Conservation (phyloP, 2,797 vertebrate genomes). For the Smutsia gigantea region DNA sequence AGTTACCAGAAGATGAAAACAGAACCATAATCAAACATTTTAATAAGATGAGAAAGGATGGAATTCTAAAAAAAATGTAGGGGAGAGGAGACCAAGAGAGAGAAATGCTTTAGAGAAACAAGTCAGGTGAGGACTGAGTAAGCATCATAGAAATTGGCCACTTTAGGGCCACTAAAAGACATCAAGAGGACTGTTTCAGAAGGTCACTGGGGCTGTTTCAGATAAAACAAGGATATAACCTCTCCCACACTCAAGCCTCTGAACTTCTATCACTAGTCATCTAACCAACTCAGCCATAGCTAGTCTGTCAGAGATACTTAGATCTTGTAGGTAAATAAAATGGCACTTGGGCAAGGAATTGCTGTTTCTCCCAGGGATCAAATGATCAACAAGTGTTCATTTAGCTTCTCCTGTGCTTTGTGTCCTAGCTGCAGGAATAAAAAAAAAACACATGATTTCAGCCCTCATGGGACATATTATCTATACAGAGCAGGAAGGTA, state of each 20-base stretch:
- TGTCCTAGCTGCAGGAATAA: not conserved
- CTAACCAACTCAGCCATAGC: not conserved
- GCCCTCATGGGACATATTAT: not conserved
- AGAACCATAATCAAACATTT: not conserved
- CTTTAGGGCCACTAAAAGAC: not conserved
- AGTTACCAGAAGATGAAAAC: not conserved
- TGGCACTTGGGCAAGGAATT: not conserved
- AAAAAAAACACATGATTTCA: not conserved
- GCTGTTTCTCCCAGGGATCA: not conserved
- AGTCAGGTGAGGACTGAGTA: not conserved
- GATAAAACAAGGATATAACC: not conserved
- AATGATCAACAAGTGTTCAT: not conserved
- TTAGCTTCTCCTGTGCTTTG: not conserved
- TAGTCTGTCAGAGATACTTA: not conserved
- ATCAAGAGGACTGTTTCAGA: not conserved
- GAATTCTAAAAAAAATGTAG: not conserved
- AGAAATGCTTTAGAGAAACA: not conserved
- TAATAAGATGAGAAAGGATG: not conserved
- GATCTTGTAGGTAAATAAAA: not conserved
- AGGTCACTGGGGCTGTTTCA: not conserved
- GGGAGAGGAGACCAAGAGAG: too few species aligned
- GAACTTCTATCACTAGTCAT: not conserved
- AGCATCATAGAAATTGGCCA: not conserved
- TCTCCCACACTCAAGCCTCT: not conserved
- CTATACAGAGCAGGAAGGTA: not conserved